Evolutionary conservation across 1,140 invertebrate species (phyloP).

Genomic region (Melipona quadrifasciata): DNA sequence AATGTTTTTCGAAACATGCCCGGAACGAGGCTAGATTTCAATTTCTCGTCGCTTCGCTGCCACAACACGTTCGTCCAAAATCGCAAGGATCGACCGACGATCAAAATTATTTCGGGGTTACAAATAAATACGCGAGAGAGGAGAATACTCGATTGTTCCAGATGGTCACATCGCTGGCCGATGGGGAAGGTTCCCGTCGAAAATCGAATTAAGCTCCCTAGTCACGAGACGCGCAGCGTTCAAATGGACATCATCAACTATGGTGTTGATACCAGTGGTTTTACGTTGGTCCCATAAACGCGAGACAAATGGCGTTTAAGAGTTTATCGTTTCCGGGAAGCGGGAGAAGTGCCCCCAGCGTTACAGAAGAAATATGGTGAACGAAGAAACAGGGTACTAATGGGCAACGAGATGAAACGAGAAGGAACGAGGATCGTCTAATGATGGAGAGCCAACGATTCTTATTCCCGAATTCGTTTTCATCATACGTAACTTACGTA

Average conservation of each 20-base stretch:
- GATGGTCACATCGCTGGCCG: neutral
- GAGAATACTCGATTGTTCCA: neutral
- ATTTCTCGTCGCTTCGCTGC: neutral
- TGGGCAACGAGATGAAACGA: constrained; percentile 35
- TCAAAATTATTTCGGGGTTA: neutral
- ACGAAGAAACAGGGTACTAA: constrained; percentile 37
- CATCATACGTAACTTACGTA: neutral
- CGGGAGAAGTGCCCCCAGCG: constrained; percentile 5
- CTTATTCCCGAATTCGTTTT: neutral
- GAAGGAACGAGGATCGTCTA: constrained; percentile 33
- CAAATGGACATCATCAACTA: constrained; percentile 66
- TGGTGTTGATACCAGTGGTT: constrained; percentile 64
- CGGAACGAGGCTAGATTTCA: neutral
- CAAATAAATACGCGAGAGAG: constrained; percentile 19
- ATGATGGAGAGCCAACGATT: constrained; percentile 37
- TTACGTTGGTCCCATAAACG: constrained; percentile 68
- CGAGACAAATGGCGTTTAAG: constrained; percentile 69
- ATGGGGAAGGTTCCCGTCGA: constrained; percentile 22
- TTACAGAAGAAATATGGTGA: constrained; percentile 34
- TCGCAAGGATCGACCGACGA: too few species aligned
- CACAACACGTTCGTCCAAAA: neutral
- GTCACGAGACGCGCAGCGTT: constrained; percentile 30
- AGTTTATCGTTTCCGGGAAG: constrained; percentile 46
- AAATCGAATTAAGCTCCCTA: constrained; percentile 33
- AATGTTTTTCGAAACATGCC: neutral